Evolutionary conservation across 2,888 invertebrate genomes (phyloP).

Genomic region (Morpho deidamia): DNA sequence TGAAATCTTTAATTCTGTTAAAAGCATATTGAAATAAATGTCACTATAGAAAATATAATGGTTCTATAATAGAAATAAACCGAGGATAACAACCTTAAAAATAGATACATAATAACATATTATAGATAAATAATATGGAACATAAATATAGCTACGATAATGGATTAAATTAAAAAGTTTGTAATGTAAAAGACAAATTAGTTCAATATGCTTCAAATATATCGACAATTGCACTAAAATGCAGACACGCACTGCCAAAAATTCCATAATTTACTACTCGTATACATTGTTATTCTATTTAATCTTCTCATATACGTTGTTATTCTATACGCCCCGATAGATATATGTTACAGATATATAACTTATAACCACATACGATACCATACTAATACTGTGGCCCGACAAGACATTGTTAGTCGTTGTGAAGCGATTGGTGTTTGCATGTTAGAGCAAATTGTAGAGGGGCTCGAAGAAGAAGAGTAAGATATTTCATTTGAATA

Average conservation of each 20-base stretch:
- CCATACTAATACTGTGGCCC: conserved; percentile 72
- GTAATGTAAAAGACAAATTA: conserved; percentile 37
- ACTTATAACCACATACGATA: conserved; percentile 74
- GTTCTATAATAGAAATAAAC: conserved; percentile 7
- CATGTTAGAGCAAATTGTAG: conserved; percentile 79
- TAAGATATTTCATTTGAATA: conserved; percentile 21
- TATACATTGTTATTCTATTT: conserved; percentile 16
- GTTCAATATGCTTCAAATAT: conserved; percentile 71
- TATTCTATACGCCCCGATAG: conserved; percentile 60
- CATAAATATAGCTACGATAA: too few relatives aligned
- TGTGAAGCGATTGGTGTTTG: conserved; percentile 79
- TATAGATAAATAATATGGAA: neutral
- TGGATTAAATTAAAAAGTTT: too few relatives aligned
- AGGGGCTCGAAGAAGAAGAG: conserved; percentile 41
- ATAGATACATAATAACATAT: neutral
- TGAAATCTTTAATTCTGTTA: conserved; percentile 57
- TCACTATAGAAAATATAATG: conserved; percentile 11
- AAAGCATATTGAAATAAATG: conserved; percentile 76
- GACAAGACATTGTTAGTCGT: conserved; percentile 75
- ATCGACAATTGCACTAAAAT: conserved; percentile 76
- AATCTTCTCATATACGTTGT: conserved; percentile 15
- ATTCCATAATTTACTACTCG: conserved; percentile 41
- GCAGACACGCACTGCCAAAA: conserved; percentile 79
- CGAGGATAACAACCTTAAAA: neutral
- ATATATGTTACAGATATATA: conserved; percentile 72